Percentiles rank a stretch among this genome's conserved stretches.
These are phyloP conservation scores for western clawed frog (Xenopus tropicalis) DNA, from an alignment of 2,113 vertebrate species.

Conservation along the genomic window UCB_Xtro_10.0 CM004446.2:48510001-48510500, in stretches of 20 bases:
- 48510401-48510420: background rate
- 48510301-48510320: background rate
- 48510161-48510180: background rate
- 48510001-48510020: too few species aligned
- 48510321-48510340: background rate
- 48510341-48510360: background rate
- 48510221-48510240: too few species aligned
- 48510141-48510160: background rate
- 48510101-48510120: background rate
- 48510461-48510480: background rate
- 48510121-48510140: background rate
- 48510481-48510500: background rate
- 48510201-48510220: background rate
- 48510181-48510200: background rate
- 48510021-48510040: too few species aligned
- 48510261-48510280: background rate
- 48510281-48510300: background rate
- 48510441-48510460: background rate
- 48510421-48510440: background rate
- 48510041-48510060: too few species aligned
- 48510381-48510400: background rate
- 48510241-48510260: background rate
- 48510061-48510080: fast-evolving
- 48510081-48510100: background rate
- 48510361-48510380: background rate